Percentiles rank a stretch among this genome's conserved stretches.
These are phyloP conservation scores for Cnemophilus loriae DNA, from an alignment of 2,113 vertebrate genomes.

Conservation along the genomic window DNA sequence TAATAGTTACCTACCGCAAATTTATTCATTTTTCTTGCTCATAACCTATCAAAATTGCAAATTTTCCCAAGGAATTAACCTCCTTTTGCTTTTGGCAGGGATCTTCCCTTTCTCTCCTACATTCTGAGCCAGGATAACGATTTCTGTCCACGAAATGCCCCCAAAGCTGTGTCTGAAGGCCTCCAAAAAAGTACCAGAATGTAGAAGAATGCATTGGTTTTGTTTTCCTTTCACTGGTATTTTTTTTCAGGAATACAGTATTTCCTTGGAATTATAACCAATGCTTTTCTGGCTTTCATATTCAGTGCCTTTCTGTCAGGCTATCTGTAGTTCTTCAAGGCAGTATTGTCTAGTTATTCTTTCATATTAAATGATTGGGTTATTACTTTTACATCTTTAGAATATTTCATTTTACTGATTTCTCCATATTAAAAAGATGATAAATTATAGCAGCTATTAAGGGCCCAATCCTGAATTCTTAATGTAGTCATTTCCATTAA, in stretches of 20 bases:
- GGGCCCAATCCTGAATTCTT: constrained; percentile 57
- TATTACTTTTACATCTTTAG: constrained; percentile 52
- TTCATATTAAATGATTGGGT: constrained; percentile 55
- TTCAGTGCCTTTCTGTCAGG: not conserved
- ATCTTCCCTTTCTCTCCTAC: not conserved
- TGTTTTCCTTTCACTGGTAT: not conserved
- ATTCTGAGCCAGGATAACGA: fast-evolving
- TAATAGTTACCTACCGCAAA: not conserved
- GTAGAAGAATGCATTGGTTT: fast-evolving
- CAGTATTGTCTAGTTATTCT: constrained; percentile 49
- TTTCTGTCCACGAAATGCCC: not conserved
- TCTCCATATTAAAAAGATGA: constrained; percentile 49
- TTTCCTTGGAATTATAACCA: not conserved
- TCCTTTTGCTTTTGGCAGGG: not conserved
- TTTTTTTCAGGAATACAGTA: not conserved
- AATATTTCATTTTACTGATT: constrained; percentile 53
- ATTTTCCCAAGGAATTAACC: not conserved
- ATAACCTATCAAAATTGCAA: not conserved
- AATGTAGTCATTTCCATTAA: constrained; percentile 50
- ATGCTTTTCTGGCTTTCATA: not conserved
- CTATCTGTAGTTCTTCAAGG: constrained; percentile 1
- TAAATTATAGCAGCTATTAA: constrained; percentile 48
- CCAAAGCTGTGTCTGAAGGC: not conserved
- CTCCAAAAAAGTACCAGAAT: not conserved
- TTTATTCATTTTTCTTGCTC: not conserved